Percentiles rank a stretch among this genome's conserved stretches.
Evolutionary conservation across 2,888 invertebrate genomes (phyloP).

Genomic region (Macrophya annulata): DNA sequence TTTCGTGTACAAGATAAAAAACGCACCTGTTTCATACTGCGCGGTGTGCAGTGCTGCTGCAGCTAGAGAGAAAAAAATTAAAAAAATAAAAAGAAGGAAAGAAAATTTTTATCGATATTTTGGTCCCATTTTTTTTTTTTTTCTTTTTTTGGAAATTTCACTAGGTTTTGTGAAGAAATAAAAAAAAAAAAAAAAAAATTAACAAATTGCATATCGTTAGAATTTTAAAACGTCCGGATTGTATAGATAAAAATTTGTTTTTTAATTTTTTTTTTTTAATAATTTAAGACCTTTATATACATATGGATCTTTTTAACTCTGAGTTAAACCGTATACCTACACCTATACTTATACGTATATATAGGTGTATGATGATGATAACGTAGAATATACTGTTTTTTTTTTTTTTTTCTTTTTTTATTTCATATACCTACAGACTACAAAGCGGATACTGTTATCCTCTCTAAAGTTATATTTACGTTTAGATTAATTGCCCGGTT

Average conservation of each 20-base stretch:
- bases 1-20: conserved; percentile 43
- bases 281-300: neutral
- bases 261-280: neutral
- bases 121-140: conserved; percentile 13
- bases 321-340: neutral
- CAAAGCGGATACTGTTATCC: conserved; percentile 34
- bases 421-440: conserved; percentile 26
- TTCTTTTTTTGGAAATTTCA: neutral
- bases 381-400: conserved; percentile 3
- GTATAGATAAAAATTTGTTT: neutral
- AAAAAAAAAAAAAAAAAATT: neutral
- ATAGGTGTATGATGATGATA: neutral
- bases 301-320: neutral
- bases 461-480: neutral
- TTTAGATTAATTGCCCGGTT: conserved; percentile 14
- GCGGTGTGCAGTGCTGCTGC: neutral
- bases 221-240: too few relatives aligned
- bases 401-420: too few relatives aligned
- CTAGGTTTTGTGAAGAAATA: too few relatives aligned
- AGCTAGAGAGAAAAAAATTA: neutral
- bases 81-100: neutral
- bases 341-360: neutral
- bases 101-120: neutral
- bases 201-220: neutral
- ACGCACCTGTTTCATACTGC: conserved; percentile 44